phyloP scores from a whole-genome alignment of 1,140 invertebrate species.

The Aphelinus certus region DNA sequence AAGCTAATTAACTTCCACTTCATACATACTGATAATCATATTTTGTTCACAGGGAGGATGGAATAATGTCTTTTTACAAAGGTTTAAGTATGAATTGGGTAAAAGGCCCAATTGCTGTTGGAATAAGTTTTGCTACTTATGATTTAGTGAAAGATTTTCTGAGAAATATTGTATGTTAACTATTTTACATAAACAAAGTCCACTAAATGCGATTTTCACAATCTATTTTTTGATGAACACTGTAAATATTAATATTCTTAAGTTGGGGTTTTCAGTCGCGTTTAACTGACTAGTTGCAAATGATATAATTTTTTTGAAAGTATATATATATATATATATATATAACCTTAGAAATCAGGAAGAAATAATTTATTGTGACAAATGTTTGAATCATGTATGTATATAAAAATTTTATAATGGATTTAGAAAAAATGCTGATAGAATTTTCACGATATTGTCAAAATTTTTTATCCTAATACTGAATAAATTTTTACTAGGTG shows the following conservation, averaged over 20 bases:
- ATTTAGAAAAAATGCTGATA: conserved; percentile 3
- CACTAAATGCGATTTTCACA: no score
- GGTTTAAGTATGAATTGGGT: conserved; percentile 99
- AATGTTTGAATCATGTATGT: conserved; percentile 7
- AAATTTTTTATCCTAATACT: not conserved
- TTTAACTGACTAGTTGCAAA: no score
- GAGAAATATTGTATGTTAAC: conserved; percentile 51
- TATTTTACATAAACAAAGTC: not conserved
- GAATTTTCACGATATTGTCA: conserved; percentile 29
- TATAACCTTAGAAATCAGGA: no score
- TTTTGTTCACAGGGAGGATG: conserved; percentile 77
- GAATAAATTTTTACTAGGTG: conserved; percentile 10
- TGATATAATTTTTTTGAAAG: no score
- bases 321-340: no score
- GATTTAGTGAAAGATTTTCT: conserved; percentile 80
- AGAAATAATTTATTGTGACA: no score
- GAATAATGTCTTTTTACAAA: conserved; percentile 94
- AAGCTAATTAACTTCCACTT: not conserved
- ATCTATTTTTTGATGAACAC: no score
- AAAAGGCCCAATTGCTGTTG: conserved; percentile 98
- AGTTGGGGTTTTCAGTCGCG: no score
- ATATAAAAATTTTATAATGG: conserved; percentile 7
- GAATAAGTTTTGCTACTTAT: conserved; percentile 96
- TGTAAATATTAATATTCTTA: no score
- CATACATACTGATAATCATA: conserved; percentile 2